Conservation (phyloP, 2,113 vertebrate genomes). For the Antechinus stuartii region DNA sequence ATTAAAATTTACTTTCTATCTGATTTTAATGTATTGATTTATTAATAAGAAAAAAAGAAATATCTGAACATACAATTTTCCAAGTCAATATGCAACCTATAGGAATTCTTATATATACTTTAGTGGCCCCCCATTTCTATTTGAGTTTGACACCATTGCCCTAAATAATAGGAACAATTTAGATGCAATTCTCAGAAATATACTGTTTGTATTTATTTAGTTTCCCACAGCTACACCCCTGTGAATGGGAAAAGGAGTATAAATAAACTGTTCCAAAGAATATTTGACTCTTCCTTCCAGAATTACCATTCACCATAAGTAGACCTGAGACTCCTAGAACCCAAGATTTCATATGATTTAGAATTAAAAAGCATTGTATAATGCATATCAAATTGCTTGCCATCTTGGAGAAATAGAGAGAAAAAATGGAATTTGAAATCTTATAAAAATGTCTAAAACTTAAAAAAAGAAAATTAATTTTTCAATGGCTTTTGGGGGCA, state of each 20-base stretch:
- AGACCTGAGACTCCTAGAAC: not conserved
- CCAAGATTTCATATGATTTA: not conserved
- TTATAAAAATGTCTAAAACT: no score
- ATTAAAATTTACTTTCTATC: not conserved
- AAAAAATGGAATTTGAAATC: no score
- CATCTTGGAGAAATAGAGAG: no score
- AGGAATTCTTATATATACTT: not conserved
- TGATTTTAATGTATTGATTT: not conserved
- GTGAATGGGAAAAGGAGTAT: not conserved
- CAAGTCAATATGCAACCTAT: not conserved
- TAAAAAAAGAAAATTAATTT: no score
- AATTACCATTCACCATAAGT: not conserved
- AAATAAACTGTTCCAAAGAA: not conserved
- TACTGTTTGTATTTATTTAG: not conserved
- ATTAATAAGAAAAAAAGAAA: not conserved
- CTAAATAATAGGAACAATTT: not conserved
- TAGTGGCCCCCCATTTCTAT: not conserved
- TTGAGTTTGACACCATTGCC: not conserved
- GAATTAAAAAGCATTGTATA: not conserved
- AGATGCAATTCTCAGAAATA: not conserved
- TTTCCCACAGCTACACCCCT: not conserved
- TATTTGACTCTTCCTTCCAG: not conserved
- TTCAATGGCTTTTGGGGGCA: no score
- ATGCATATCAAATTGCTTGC: no score
- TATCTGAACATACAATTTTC: not conserved